Percentiles rank a stretch among this genome's conserved stretches.
phyloP scores from a whole-genome alignment of 2,113 vertebrate genomes.

The Calypte anna region DNA sequence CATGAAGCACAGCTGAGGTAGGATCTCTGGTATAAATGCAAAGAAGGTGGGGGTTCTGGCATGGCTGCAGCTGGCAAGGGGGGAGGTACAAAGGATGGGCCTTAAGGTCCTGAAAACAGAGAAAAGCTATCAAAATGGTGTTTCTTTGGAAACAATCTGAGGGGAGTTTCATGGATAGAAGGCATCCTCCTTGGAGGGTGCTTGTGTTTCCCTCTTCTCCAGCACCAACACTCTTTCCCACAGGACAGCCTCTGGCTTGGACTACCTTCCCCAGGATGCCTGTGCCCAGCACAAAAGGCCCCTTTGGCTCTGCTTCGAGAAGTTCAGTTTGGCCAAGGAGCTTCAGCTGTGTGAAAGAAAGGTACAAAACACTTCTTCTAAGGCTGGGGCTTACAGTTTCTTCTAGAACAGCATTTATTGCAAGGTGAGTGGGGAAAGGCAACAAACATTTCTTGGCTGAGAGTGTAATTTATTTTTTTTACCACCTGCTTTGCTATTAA shows the following conservation, averaged over 20 bases:
- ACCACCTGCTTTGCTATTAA: not conserved
- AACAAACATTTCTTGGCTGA: not conserved
- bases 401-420: not conserved
- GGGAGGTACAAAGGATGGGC: not conserved
- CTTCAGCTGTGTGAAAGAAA: not conserved
- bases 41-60: not conserved
- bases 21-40: not conserved
- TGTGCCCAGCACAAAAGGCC: not conserved
- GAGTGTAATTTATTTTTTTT: not conserved
- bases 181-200: not conserved
- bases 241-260: not conserved
- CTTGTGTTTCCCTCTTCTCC: not conserved
- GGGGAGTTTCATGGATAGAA: not conserved
- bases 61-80: not conserved
- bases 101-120: not conserved
- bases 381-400: not conserved
- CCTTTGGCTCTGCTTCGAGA: not conserved
- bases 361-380: not conserved
- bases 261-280: not conserved
- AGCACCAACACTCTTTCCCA: not conserved
- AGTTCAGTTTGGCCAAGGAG: not conserved
- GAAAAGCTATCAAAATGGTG: not conserved
- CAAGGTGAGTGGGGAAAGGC: not conserved
- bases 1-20: not conserved
- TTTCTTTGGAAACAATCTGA: not conserved